phyloP scores from a whole-genome alignment of 2,888 invertebrate species.

The Leptinotarsa rubiginosa region DNA sequence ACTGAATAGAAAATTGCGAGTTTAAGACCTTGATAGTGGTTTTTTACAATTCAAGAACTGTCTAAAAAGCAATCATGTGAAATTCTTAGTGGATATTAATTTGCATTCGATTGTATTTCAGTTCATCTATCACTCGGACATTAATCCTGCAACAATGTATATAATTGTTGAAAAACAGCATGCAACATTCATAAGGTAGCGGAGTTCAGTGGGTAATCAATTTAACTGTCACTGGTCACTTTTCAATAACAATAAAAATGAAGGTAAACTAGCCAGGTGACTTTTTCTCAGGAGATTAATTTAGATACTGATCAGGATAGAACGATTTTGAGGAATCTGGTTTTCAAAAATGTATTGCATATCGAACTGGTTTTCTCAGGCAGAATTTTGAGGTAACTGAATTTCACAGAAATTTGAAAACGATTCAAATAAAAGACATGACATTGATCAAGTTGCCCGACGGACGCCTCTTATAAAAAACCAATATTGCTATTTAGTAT shows the following conservation, averaged over 20 bases:
- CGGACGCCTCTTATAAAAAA: too few relatives aligned
- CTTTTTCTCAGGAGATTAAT: conserved; percentile 6
- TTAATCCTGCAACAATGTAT: conserved; percentile 14
- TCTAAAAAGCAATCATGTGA: conserved; percentile 5
- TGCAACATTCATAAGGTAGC: conserved; percentile 20
- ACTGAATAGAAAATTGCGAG: neutral
- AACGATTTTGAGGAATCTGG: neutral
- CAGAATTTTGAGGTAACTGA: too few relatives aligned
- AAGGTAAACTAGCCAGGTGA: conserved; percentile 12
- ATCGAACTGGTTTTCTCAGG: neutral
- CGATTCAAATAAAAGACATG: too few relatives aligned
- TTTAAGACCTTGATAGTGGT: neutral
- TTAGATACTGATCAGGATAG: neutral
- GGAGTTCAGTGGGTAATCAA: conserved; percentile 4
- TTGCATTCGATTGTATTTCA: conserved; percentile 11
- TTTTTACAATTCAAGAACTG: neutral
- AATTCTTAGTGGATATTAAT: neutral
- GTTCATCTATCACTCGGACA: conserved; percentile 10
- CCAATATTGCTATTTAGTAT: too few relatives aligned
- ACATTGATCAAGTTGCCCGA: too few relatives aligned
- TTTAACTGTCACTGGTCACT: conserved; percentile 12
- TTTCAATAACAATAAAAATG: conserved; percentile 17
- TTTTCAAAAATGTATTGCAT: neutral
- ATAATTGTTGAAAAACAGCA: conserved; percentile 17
- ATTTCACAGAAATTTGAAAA: too few relatives aligned